Conservation (phyloP, 1,140 invertebrate genomes). For the Mylabris phalerata region DNA sequence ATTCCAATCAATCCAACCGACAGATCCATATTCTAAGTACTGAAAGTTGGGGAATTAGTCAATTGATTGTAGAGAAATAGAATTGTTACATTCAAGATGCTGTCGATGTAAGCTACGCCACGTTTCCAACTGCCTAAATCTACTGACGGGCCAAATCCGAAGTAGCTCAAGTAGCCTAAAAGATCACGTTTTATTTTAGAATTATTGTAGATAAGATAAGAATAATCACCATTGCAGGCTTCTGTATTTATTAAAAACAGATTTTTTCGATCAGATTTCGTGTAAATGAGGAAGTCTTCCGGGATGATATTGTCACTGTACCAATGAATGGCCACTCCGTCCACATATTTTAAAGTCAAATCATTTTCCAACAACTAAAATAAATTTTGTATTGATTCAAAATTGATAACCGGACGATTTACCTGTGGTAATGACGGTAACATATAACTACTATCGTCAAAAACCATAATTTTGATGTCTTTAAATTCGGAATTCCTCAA, state of each 20-base stretch:
- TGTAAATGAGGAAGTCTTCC: background rate
- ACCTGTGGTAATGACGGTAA: background rate
- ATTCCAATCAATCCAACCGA: constrained; percentile 73
- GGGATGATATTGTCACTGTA: constrained; percentile 5
- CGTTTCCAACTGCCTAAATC: background rate
- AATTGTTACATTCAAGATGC: constrained; percentile 2
- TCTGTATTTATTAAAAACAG: constrained; percentile 15
- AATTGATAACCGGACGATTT: background rate
- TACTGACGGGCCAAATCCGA: background rate
- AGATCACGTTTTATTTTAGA: background rate
- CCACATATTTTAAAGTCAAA: background rate
- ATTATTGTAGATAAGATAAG: background rate
- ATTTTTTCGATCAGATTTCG: background rate
- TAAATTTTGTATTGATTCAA: constrained; percentile 28
- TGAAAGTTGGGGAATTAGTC: constrained; percentile 46
- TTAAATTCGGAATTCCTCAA: constrained; percentile 51
- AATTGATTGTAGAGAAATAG: too few species aligned
- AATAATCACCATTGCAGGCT: constrained; percentile 2
- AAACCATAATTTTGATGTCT: constrained; percentile 54
- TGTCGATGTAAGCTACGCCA: background rate
- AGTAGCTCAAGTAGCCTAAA: background rate
- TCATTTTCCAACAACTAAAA: background rate
- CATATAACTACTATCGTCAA: constrained; percentile 55
- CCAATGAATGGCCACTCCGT: constrained; percentile 16
- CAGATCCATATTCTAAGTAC: constrained; percentile 51